These are phyloP conservation scores for Apteryx owenii DNA, from an alignment of 2,113 vertebrate species.

Conservation along the genomic window DNA sequence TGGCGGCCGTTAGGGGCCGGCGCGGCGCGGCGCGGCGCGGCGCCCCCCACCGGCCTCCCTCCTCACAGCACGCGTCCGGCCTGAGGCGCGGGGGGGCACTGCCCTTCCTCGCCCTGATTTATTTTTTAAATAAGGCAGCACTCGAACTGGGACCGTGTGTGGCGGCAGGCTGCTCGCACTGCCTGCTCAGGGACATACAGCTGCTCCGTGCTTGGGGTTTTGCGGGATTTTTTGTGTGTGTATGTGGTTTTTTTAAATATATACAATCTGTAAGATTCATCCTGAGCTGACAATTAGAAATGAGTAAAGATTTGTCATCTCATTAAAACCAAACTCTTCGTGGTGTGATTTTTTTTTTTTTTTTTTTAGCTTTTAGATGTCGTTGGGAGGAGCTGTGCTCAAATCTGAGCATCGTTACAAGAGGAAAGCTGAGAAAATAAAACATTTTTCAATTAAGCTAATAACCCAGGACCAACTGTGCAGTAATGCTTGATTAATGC, in stretches of 20 bases:
- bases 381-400: background rate
- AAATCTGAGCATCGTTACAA: background rate
- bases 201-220: background rate
- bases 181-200: background rate
- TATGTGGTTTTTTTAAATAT: background rate
- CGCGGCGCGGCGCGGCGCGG: too few species aligned
- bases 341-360: background rate
- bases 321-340: background rate
- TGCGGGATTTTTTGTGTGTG: too few species aligned
- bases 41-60: too few species aligned
- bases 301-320: background rate
- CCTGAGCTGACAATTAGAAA: background rate
- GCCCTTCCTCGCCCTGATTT: background rate
- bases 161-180: background rate
- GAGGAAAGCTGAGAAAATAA: background rate
- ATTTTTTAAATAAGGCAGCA: background rate
- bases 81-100: background rate
- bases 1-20: too few species aligned
- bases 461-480: background rate
- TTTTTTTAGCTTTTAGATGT: background rate
- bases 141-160: background rate
- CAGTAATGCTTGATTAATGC: too few species aligned
- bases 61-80: background rate
- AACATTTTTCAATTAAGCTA: background rate
- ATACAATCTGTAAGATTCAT: background rate